A percentile compares a stretch with the other conserved stretches of the same genome.
Conservation (phyloP, 1,140 invertebrate genomes). For the Bombus difficillimus region DNA sequence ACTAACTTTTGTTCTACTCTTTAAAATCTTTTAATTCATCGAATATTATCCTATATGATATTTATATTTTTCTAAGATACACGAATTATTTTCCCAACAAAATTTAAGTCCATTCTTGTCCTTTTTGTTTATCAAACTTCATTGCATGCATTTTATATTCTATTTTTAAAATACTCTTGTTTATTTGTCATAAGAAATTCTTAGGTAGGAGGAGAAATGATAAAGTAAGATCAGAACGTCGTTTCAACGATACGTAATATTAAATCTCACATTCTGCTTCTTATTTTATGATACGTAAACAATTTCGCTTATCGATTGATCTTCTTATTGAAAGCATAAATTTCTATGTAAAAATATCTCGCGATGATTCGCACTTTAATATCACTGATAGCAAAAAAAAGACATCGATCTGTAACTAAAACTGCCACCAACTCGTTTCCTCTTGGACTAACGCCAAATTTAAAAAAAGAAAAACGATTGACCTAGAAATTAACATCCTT, state of each 20-base stretch:
- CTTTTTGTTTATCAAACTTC: no score
- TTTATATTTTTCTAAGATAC: background rate
- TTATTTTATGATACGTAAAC: background rate
- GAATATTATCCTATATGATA: background rate
- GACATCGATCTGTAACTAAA: background rate
- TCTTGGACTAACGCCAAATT: background rate
- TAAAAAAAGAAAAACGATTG: background rate
- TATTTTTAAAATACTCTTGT: background rate
- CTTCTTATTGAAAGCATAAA: background rate
- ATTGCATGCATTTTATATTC: no score
- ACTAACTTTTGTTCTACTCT: no score
- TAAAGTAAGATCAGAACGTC: background rate
- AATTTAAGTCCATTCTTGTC: background rate
- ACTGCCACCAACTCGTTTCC: background rate
- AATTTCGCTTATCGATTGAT: background rate
- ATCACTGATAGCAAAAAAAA: background rate
- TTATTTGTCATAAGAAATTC: background rate
- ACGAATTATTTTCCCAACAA: background rate
- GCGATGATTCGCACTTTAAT: background rate
- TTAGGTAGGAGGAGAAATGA: background rate
- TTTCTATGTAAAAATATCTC: background rate
- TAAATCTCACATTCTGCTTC: background rate
- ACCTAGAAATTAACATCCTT: background rate
- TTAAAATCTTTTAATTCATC: background rate
- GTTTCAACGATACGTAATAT: background rate